phyloP scores from a whole-genome alignment of 2,113 vertebrate genomes.

The Lonchura striata region DNA sequence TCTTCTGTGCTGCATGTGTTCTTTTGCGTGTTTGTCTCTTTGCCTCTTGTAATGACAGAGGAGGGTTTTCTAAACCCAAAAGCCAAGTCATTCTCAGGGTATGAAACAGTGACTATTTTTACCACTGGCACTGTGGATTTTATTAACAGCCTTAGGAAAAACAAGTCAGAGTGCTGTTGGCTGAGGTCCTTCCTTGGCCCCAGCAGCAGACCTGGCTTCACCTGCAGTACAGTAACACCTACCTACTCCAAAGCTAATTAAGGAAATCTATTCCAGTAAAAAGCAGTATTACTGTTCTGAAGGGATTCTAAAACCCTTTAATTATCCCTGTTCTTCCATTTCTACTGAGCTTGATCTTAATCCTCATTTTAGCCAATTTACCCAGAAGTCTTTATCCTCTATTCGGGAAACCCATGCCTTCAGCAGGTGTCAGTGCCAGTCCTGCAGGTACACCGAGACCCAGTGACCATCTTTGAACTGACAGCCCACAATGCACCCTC shows the following conservation, averaged over 20 bases:
- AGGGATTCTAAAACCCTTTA: not conserved
- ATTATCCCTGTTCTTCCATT: not conserved
- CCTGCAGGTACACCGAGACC: not conserved
- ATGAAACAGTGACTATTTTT: conserved; percentile 7
- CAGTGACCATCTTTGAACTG: not conserved
- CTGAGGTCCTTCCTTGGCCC: not conserved
- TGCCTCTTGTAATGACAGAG: not conserved
- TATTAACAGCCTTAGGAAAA: not conserved
- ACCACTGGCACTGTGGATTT: not conserved
- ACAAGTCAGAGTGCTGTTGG: not conserved
- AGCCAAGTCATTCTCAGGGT: not conserved
- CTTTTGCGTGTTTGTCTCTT: not conserved
- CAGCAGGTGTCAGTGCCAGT: not conserved
- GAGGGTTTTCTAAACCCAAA: not conserved
- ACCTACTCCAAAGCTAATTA: not conserved
- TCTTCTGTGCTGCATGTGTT: not conserved
- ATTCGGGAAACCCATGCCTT: not conserved
- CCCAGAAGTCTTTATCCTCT: not conserved
- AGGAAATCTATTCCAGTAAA: not conserved
- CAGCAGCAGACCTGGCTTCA: not conserved
- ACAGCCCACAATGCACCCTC: not conserved
- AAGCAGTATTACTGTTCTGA: not conserved
- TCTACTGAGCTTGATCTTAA: not conserved
- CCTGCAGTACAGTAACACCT: not conserved
- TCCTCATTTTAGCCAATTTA: not conserved